phyloP scores from a whole-genome alignment of 2,113 vertebrate species.

The Oreochromis spilurus region DNA sequence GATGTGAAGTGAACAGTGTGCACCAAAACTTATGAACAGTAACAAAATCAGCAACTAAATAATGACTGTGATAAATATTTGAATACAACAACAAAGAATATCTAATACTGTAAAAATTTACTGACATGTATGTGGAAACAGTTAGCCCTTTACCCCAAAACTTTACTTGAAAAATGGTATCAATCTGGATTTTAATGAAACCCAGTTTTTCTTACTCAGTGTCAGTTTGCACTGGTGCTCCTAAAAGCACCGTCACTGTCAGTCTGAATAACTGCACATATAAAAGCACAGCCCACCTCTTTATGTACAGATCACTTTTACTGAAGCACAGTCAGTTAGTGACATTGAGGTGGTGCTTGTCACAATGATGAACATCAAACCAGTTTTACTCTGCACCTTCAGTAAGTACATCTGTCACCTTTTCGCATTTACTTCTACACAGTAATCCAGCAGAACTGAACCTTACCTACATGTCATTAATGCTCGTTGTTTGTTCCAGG shows the following conservation, averaged over 20 bases:
- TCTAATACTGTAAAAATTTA: not conserved
- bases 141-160: not conserved
- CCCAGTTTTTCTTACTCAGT: fast-evolving
- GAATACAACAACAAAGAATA: not conserved
- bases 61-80: fast-evolving
- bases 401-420: not conserved
- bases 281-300: fast-evolving
- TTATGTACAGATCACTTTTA: fast-evolving
- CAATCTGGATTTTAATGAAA: not conserved
- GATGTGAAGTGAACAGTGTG: not conserved
- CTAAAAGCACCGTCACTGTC: fast-evolving
- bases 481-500: not conserved
- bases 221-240: not conserved
- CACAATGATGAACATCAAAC: not conserved
- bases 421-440: not conserved
- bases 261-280: fast-evolving
- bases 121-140: fast-evolving
- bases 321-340: not conserved
- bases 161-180: fast-evolving
- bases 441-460: not conserved
- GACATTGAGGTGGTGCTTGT: not conserved
- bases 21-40: not conserved
- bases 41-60: fast-evolving
- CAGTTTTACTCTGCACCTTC: not conserved
- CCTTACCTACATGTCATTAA: fast-evolving